Evolutionary conservation across 2,888 invertebrate species (phyloP).

Genomic region (Zele albiditarsus): DNA sequence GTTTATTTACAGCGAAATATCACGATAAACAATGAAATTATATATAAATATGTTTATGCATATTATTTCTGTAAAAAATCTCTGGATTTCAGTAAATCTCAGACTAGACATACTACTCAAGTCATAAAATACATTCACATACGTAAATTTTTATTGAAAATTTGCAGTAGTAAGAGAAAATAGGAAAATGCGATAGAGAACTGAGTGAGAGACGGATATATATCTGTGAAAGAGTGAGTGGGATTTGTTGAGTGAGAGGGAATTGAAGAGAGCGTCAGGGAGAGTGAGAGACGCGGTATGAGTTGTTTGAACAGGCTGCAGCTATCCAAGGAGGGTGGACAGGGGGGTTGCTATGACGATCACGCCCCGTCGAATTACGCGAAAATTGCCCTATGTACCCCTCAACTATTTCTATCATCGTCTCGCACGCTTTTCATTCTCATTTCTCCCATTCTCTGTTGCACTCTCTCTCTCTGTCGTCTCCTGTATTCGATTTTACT

Average conservation of each 20-base stretch:
- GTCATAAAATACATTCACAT: too few species aligned
- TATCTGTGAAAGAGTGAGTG: background rate
- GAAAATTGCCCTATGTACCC: slow-evolving; percentile 70
- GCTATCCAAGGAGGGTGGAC: slow-evolving; percentile 64
- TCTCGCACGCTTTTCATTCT: slow-evolving; percentile 33
- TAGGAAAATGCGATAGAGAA: too few species aligned
- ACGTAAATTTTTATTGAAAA: too few species aligned
- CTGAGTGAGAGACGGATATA: too few species aligned
- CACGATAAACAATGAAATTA: too few species aligned
- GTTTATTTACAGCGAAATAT: too few species aligned
- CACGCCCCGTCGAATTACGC: slow-evolving; percentile 72
- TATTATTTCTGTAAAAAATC: too few species aligned
- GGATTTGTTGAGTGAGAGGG: background rate
- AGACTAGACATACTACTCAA: too few species aligned
- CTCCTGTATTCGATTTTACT: slow-evolving; percentile 44
- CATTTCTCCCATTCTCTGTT: slow-evolving; percentile 33
- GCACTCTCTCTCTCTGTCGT: slow-evolving; percentile 25
- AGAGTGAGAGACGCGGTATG: slow-evolving; percentile 44
- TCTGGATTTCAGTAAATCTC: too few species aligned
- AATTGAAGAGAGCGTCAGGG: background rate
- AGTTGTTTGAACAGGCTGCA: slow-evolving; percentile 71
- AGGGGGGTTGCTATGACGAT: slow-evolving; percentile 72
- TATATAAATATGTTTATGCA: too few species aligned
- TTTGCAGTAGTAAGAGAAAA: too few species aligned
- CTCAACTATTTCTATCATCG: slow-evolving; percentile 45